phyloP scores from a whole-genome alignment of 2,888 invertebrate genomes.

The Notodonta dromedarius region DNA sequence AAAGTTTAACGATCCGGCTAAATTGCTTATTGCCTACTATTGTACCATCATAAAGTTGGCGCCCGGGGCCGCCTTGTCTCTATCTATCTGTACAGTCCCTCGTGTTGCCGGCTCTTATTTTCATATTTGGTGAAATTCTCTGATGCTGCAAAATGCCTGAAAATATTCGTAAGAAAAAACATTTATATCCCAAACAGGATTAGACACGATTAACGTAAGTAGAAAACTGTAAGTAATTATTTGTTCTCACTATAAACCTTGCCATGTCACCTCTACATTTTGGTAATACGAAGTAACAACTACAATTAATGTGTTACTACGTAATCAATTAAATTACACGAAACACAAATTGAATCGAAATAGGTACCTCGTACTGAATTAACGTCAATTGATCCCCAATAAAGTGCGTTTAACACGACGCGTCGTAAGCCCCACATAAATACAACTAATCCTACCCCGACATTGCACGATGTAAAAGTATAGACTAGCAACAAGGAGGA shows the following conservation, averaged over 20 bases:
- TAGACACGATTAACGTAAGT: no score
- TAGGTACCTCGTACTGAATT: constrained; percentile 20
- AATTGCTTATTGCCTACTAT: not conserved
- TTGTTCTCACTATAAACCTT: no score
- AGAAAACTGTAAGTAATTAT: no score
- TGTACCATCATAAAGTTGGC: not conserved
- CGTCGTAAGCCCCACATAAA: constrained; percentile 36
- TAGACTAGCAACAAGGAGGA: constrained; percentile 26
- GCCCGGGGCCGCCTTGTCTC: not conserved
- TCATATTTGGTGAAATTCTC: not conserved
- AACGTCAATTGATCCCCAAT: constrained; percentile 38
- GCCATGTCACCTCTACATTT: no score
- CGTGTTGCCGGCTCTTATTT: not conserved
- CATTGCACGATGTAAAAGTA: constrained; percentile 6
- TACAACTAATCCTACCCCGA: constrained; percentile 39
- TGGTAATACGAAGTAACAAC: not conserved
- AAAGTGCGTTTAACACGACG: constrained; percentile 36
- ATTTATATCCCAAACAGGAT: no score
- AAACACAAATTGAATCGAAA: constrained; percentile 13
- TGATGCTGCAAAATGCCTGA: no score
- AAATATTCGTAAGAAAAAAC: no score
- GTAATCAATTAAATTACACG: constrained; percentile 24
- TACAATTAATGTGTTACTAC: not conserved
- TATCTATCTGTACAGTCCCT: not conserved
- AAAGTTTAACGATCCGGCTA: not conserved